Conservation (phyloP, 2,888 invertebrate species). For the Blastobasis lacticolella region DNA sequence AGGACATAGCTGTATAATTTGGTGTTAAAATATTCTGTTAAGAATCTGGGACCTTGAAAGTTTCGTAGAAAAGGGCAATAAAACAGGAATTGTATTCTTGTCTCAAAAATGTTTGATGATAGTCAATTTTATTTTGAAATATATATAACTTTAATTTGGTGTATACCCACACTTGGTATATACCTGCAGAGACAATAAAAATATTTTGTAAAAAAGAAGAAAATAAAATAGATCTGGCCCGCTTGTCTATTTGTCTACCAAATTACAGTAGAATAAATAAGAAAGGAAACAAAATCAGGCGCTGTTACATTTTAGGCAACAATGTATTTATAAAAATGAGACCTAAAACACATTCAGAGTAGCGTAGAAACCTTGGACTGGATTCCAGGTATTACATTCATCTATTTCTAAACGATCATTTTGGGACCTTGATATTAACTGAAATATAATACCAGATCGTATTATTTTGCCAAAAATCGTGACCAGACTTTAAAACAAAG, state of each 20-base stretch:
- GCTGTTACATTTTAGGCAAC: too few species aligned
- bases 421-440: slow-evolving; percentile 46
- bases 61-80: not conserved
- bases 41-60: not conserved
- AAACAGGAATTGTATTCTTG: too few species aligned
- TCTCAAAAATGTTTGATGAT: too few species aligned
- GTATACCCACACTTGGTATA: too few species aligned
- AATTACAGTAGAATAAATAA: too few species aligned
- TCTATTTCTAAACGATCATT: slow-evolving; percentile 37
- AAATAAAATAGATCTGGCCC: too few species aligned
- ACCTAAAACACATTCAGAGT: slow-evolving; percentile 22
- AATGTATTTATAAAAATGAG: slow-evolving; percentile 6
- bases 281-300: too few species aligned
- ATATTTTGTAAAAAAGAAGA: too few species aligned
- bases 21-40: slow-evolving; percentile 1
- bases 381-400: slow-evolving; percentile 28
- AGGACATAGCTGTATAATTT: slow-evolving; percentile 32
- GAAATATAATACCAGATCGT: slow-evolving; percentile 28
- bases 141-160: too few species aligned
- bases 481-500: slow-evolving; percentile 19
- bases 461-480: slow-evolving; percentile 28
- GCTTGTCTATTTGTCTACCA: too few species aligned
- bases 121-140: too few species aligned
- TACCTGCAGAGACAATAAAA: too few species aligned
- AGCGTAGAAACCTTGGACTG: slow-evolving; percentile 32